Conservation (phyloP, 2,797 vertebrate species). For the Garrulus glandarius region DNA sequence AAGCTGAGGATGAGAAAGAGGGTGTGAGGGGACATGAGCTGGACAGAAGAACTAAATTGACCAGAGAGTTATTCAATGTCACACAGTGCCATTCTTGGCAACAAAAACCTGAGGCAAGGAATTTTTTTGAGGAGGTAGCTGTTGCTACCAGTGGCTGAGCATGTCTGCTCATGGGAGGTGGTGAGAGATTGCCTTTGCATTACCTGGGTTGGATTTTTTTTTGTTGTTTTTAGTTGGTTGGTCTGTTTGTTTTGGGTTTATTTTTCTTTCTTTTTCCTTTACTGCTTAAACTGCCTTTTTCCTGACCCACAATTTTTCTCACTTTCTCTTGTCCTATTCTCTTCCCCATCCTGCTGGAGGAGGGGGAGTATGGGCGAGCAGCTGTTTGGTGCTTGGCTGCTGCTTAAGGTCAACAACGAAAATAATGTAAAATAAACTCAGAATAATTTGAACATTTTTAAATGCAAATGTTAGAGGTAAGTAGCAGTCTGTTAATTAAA, state of each 20-base stretch:
- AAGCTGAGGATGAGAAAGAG: not conserved
- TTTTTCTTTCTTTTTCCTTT: not conserved
- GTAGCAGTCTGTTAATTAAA: not conserved
- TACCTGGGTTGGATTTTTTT: not conserved
- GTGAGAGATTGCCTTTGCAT: not conserved
- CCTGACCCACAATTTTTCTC: not conserved
- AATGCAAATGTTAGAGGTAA: not conserved
- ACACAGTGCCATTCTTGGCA: not conserved
- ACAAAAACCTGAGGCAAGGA: not conserved
- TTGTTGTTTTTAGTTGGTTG: accelerated
- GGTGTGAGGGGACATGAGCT: not conserved
- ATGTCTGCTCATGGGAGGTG: not conserved
- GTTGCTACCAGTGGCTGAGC: not conserved
- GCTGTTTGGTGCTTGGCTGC: not conserved
- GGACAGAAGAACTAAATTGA: not conserved
- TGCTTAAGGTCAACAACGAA: not conserved
- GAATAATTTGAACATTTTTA: not conserved
- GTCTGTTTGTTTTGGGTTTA: not conserved
- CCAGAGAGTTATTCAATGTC: not conserved
- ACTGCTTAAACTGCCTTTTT: not conserved
- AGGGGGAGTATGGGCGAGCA: accelerated
- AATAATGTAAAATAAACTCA: not conserved
- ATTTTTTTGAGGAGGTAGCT: not conserved
- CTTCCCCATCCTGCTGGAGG: not conserved
- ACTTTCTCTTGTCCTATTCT: not conserved